phyloP scores from a whole-genome alignment of 2,797 vertebrate species.

The Oophaga sylvatica region DNA sequence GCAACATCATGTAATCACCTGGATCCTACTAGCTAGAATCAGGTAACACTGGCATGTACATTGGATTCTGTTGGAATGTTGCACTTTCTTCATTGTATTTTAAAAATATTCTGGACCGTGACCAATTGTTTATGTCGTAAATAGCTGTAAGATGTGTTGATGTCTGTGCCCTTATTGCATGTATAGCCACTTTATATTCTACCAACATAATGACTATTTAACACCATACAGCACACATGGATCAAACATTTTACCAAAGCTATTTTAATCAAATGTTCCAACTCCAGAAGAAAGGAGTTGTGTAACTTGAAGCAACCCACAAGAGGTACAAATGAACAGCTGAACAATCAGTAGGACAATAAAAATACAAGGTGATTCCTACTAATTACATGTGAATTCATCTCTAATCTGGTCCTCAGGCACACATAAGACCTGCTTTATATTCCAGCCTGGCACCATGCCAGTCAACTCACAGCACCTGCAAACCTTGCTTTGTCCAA shows the following conservation, averaged over 20 bases:
- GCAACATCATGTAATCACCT: slow-evolving; percentile 25
- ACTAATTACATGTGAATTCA: slow-evolving; percentile 47
- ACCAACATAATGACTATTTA: neutral
- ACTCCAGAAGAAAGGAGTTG: neutral
- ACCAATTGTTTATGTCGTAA: neutral
- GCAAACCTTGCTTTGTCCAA: slow-evolving; percentile 46
- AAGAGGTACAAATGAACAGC: slow-evolving; percentile 34
- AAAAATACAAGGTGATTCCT: slow-evolving; percentile 20
- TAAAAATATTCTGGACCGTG: neutral
- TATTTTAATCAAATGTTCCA: neutral
- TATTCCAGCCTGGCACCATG: slow-evolving; percentile 20
- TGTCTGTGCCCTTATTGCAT: neutral
- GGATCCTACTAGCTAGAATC: slow-evolving; percentile 6
- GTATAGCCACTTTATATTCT: neutral
- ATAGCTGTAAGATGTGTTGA: neutral
- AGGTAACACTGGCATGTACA: neutral
- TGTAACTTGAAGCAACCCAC: slow-evolving; percentile 22
- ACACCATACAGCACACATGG: neutral
- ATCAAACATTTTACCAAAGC: neutral
- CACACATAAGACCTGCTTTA: slow-evolving; percentile 27
- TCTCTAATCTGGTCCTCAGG: slow-evolving; percentile 42
- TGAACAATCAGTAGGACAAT: slow-evolving; percentile 33
- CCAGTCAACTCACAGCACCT: slow-evolving; percentile 49
- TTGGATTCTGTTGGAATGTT: neutral
- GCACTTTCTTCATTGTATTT: neutral